A percentile compares a stretch with the other conserved stretches of the same genome.
Conservation (phyloP, 2,113 vertebrate genomes). For the Microtus pennsylvanicus region DNA sequence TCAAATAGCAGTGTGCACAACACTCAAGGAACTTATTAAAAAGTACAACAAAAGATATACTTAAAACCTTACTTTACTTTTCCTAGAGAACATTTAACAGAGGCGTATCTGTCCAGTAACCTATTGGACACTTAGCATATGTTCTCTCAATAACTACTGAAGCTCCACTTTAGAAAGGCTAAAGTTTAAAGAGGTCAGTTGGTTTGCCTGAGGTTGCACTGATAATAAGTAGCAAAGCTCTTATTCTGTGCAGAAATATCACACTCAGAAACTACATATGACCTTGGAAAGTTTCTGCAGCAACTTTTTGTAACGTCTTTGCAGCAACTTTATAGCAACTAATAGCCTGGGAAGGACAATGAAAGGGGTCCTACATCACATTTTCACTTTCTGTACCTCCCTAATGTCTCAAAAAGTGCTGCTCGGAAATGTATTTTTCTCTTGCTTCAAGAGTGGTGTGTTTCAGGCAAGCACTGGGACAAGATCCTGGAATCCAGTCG, state of each 20-base stretch:
- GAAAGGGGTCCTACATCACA: not conserved
- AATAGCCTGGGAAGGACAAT: not conserved
- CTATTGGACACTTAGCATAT: not conserved
- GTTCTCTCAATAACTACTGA: not conserved
- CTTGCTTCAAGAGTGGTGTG: not conserved
- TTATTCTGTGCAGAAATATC: not conserved
- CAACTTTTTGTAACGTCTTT: not conserved
- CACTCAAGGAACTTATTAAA: not conserved
- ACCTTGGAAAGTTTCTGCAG: not conserved
- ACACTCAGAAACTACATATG: not conserved
- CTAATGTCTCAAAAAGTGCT: not conserved
- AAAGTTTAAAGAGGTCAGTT: not conserved
- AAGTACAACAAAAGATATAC: not conserved
- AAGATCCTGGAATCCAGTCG: too few relatives aligned
- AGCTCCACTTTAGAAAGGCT: not conserved
- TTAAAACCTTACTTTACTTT: not conserved
- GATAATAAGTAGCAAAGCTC: not conserved
- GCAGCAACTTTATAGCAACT: not conserved
- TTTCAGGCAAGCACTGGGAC: too few relatives aligned
- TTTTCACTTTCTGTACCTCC: not conserved
- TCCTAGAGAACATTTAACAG: slow-evolving; percentile 25
- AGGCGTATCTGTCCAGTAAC: not conserved
- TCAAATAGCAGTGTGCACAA: not conserved
- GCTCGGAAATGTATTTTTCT: not conserved
- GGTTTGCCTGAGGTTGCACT: not conserved